These are phyloP conservation scores for Azorinus chamasolen DNA, from an alignment of 2,888 invertebrate species.

Conservation along the genomic window DNA sequence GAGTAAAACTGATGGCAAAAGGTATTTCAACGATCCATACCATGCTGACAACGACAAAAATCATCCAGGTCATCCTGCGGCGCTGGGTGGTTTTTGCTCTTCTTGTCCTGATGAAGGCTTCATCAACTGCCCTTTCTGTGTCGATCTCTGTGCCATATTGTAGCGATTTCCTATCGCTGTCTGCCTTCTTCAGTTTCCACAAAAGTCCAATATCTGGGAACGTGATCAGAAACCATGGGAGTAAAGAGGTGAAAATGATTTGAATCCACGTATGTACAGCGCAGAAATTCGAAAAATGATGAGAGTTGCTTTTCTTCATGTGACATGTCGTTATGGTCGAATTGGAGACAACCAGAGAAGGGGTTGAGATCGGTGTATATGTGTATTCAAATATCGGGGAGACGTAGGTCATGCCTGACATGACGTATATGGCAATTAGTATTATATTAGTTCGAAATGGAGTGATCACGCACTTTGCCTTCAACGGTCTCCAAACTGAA, in stretches of 20 bases:
- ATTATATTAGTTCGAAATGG: conserved; percentile 20
- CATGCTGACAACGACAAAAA: conserved; percentile 56
- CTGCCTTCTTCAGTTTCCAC: conserved; percentile 46
- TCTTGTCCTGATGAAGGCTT: too few relatives aligned
- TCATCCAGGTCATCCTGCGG: conserved; percentile 34
- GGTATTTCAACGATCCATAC: conserved; percentile 61
- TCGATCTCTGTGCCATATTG: conserved; percentile 1
- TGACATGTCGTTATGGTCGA: conserved; percentile 37
- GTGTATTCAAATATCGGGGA: conserved; percentile 49
- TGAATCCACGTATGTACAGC: conserved; percentile 48
- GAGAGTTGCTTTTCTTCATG: conserved; percentile 38
- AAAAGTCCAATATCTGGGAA: conserved; percentile 49
- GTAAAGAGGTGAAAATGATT: conserved; percentile 47
- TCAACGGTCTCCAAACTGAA: conserved; percentile 53
- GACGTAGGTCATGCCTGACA: conserved; percentile 29
- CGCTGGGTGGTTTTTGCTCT: too few relatives aligned
- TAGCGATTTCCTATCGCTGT: conserved; percentile 23
- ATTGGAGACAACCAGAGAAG: conserved; percentile 18
- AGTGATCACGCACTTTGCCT: conserved; percentile 35
- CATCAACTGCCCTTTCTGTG: too few relatives aligned
- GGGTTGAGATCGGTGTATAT: conserved; percentile 29
- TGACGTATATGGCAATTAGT: conserved; percentile 19
- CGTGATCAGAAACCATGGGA: conserved; percentile 56
- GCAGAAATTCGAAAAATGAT: conserved; percentile 22
- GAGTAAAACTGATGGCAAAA: conserved; percentile 47